Base-by-base conservation (phyloP, 35 echinoderm and acorn worm genomes). In the Nesometra sesokonis region DNA sequence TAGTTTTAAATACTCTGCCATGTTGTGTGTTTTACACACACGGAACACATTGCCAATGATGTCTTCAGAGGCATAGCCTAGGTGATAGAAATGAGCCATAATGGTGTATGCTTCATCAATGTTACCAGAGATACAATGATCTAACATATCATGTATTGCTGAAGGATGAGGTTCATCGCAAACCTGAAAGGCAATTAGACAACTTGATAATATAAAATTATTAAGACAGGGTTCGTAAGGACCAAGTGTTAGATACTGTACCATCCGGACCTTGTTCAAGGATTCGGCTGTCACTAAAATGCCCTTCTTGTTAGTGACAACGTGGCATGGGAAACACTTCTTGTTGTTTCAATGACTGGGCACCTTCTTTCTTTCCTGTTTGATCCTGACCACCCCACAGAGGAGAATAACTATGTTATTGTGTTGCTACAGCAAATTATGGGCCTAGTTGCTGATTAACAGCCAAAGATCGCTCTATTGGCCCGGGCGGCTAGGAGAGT, bases 131-230 rank as follows among this genome's bases (percentile, higher is more conserved):
- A 99, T 52, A 52, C 96, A 99, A 32, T 92, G 88, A 76, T 91
- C 87, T 33, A 99, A 87, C 96, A 99, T 99, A 13, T 76, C 78
- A 35, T 92, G 94, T 82, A 99, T 94, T 29, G 94, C 83, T 33
- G 86, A 47, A 29, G 96, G 96, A 57, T 99, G 96, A 19, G 96
- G 96, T 84, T 99, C 96, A 90, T 99, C 96, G 86, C 96, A 99
- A 4, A 99, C 96, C 96, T 97, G 36, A 5, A 2, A 80, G 4
- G 15, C 4, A 7, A 43, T 7, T 43, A 7, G 15, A 43, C 38
- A 43, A 43, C 38, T 7, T 43, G 38, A 43, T 43, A 7, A 15
- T 7, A 43, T 43, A 7, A 43, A 43, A 43, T 7, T n/a, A n/a
- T n/a, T n/a, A 43, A 15, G 52, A 67, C 1, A 2, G 52, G 23